Conservation (phyloP, 2,888 invertebrate genomes). For the Agriopis leucophaearia region DNA sequence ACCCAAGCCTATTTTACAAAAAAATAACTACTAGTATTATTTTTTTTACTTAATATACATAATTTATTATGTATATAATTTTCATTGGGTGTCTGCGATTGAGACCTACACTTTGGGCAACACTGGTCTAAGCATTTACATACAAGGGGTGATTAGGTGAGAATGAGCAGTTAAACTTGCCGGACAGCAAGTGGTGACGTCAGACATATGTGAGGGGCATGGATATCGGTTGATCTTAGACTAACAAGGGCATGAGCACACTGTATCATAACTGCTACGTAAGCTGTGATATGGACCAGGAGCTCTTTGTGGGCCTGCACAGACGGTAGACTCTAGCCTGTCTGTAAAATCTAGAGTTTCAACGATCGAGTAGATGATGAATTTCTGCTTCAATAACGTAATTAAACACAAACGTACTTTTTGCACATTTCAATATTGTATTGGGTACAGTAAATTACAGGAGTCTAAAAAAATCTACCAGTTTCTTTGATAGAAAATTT, state of each 20-base stretch:
- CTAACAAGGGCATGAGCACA: constrained; percentile 33
- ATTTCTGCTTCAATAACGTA: no score
- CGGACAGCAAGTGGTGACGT: constrained; percentile 31
- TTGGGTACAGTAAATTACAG: no score
- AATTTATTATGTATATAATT: background rate
- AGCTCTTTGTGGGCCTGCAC: background rate
- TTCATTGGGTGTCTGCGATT: background rate
- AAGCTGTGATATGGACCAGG: background rate
- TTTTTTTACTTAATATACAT: background rate
- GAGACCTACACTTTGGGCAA: background rate
- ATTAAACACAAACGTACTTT: no score
- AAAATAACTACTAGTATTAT: no score
- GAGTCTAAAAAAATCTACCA: no score
- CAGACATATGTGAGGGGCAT: constrained; percentile 46
- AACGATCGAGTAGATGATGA: background rate
- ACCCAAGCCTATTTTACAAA: no score
- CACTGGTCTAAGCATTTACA: constrained; percentile 31
- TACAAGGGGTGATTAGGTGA: constrained; percentile 44
- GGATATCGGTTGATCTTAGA: constrained; percentile 33
- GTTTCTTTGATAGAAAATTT: no score
- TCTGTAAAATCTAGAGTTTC: background rate
- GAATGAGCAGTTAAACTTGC: constrained; percentile 43
- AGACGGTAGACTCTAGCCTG: background rate
- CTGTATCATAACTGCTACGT: background rate
- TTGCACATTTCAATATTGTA: no score